Evolutionary conservation across 2,113 vertebrate species (phyloP).

Genomic region (Rhinogobius similis): DNA sequence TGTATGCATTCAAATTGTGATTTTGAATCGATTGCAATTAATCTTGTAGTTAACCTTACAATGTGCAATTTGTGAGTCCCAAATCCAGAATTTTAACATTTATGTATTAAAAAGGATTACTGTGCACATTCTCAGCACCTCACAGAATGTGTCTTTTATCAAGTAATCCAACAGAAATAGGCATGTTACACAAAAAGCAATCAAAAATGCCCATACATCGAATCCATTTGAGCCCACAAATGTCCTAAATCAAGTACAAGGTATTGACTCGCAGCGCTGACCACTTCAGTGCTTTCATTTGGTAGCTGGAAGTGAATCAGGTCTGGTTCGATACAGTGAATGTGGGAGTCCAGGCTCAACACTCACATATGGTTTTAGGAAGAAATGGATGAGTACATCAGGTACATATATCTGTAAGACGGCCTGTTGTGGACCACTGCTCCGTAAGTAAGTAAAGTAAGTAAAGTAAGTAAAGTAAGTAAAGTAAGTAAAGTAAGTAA

Average conservation of each 20-base stretch:
- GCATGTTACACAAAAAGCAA: conserved; percentile 27
- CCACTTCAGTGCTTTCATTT: conserved; percentile 62
- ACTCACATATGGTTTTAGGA: neutral
- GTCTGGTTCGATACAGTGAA: conserved; percentile 55
- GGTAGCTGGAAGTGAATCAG: conserved; percentile 56
- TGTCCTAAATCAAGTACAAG: conserved; percentile 61
- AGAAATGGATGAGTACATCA: neutral
- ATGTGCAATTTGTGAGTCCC: too few species aligned
- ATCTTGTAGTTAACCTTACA: too few species aligned
- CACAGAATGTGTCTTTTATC: neutral
- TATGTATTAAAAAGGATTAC: too few species aligned
- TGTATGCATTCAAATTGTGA: too few species aligned
- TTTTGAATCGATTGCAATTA: too few species aligned
- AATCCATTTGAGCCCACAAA: conserved; percentile 52
- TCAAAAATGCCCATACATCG: conserved; percentile 28
- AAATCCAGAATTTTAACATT: too few species aligned
- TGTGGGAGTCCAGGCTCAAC: conserved; percentile 18
- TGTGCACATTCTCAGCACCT: neutral
- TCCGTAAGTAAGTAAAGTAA: too few species aligned
- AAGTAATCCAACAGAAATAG: neutral
- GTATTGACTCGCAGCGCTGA: conserved; percentile 49
- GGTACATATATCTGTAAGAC: neutral
- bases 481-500: too few species aligned
- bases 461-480: too few species aligned
- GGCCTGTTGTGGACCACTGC: neutral